Percentiles rank a stretch among this genome's conserved stretches.
phyloP scores from a whole-genome alignment of 2,797 vertebrate species.

The Scolopax bukidnonensis region DNA sequence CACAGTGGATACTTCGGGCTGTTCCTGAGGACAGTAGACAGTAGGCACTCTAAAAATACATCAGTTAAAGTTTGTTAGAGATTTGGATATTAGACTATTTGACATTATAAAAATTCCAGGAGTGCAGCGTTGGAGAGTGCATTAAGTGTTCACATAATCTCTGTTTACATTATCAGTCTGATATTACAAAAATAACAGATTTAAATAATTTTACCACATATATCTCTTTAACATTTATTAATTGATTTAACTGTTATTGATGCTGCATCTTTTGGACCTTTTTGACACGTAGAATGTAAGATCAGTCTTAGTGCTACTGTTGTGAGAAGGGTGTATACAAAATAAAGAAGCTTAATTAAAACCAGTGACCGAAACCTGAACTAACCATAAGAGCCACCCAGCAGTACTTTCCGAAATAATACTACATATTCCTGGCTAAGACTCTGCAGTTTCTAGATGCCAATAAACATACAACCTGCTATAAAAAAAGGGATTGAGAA shows the following conservation, averaged over 20 bases:
- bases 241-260: background rate
- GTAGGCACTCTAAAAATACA: background rate
- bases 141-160: background rate
- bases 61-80: background rate
- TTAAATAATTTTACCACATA: background rate
- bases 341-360: background rate
- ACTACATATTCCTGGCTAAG: background rate
- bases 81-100: background rate
- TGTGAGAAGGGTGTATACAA: background rate
- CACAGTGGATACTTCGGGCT: background rate
- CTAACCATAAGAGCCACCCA: background rate
- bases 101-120: background rate
- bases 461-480: conserved; percentile 3
- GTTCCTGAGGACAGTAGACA: background rate
- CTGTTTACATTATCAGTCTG: background rate
- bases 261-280: background rate
- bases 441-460: conserved; percentile 10
- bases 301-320: background rate
- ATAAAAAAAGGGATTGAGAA: conserved; percentile 44
- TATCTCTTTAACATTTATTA: background rate
- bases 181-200: background rate
- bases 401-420: background rate
- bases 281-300: background rate
- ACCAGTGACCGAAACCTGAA: background rate
- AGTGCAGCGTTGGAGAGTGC: background rate